Evolutionary conservation across 2,113 vertebrate genomes (phyloP).

Genomic region (Thinocorus orbignyianus): DNA sequence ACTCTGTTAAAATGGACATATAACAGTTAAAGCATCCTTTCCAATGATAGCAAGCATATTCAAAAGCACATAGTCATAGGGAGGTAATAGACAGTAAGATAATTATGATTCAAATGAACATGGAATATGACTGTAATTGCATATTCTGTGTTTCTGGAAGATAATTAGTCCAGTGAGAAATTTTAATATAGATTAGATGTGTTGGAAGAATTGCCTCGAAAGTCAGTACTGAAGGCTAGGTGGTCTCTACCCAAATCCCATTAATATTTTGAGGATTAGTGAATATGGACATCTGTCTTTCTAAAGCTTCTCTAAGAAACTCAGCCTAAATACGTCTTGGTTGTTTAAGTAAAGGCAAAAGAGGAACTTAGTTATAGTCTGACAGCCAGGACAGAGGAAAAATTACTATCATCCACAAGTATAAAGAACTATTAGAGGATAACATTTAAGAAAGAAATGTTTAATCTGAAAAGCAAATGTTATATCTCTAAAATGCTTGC

Average conservation of each 20-base stretch:
- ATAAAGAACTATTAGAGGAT: background rate
- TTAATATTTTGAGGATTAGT: background rate
- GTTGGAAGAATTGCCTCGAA: background rate
- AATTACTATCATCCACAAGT: background rate
- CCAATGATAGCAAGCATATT: background rate
- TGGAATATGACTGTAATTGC: background rate
- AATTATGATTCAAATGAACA: conserved; percentile 8
- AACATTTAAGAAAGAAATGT: background rate
- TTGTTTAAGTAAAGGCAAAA: background rate
- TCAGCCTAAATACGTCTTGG: background rate
- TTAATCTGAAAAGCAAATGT: background rate
- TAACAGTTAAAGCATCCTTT: background rate
- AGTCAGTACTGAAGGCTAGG: background rate
- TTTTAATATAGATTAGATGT: background rate
- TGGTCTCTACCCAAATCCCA: background rate
- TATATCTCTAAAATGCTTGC: background rate
- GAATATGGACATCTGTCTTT: background rate
- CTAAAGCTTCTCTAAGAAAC: background rate
- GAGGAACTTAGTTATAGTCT: background rate
- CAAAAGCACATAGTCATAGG: background rate
- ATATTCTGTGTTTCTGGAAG: background rate
- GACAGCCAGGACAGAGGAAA: background rate
- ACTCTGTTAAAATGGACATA: background rate
- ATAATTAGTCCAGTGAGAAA: background rate
- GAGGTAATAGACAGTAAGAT: background rate